phyloP scores from a whole-genome alignment of 2,113 vertebrate genomes.

The Pelmatolapia mariae region DNA sequence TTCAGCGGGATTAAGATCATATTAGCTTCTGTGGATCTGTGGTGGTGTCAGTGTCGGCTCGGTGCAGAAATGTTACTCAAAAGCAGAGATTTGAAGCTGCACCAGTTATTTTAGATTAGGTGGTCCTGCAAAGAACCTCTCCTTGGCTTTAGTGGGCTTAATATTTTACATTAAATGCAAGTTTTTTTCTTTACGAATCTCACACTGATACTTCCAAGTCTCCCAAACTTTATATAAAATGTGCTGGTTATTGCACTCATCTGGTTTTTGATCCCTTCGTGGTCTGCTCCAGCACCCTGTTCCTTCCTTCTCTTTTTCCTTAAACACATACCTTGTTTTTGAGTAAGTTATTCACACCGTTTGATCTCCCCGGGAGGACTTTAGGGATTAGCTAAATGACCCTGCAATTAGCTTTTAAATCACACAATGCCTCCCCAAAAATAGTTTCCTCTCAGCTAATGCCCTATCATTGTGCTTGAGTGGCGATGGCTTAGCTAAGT shows the following conservation, averaged over 20 bases:
- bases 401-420: slow-evolving; percentile 50
- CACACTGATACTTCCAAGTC: not conserved
- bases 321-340: slow-evolving; percentile 10
- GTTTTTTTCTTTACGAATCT: not conserved
- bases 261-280: not conserved
- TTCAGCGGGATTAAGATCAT: not conserved
- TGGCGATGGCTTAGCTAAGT: not conserved
- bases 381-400: slow-evolving; percentile 51
- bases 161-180: not conserved
- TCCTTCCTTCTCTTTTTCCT: not conserved
- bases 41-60: not conserved
- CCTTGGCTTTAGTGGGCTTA: not conserved
- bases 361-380: slow-evolving; percentile 30
- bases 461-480: slow-evolving; percentile 22
- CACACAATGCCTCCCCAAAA: slow-evolving; percentile 39
- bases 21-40: not conserved
- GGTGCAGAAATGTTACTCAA: not conserved
- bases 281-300: not conserved
- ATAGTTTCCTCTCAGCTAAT: slow-evolving; percentile 36
- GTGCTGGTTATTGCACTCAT: not conserved
- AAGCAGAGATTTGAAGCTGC: not conserved
- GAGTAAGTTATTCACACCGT: slow-evolving; percentile 7
- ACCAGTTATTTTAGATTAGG: not conserved
- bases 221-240: not conserved
- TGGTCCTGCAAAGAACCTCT: not conserved